phyloP scores from a whole-genome alignment of 2,113 vertebrate species.

The Elephas maximus region DNA sequence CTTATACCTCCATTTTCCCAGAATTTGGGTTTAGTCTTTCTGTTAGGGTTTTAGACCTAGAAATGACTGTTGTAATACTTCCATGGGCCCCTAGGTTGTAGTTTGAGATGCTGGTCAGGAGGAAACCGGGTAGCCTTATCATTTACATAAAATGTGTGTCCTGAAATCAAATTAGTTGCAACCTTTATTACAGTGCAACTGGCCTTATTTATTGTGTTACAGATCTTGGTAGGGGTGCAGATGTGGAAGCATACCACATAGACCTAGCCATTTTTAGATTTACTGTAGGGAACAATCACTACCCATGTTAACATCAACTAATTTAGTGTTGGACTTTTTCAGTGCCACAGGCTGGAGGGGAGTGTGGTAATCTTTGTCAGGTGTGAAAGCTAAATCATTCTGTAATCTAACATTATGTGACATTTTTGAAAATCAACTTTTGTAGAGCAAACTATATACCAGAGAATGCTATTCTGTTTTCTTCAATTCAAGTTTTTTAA shows the following conservation, averaged over 20 bases:
- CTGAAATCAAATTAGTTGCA: not conserved
- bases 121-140: not conserved
- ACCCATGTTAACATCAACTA: not conserved
- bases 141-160: not conserved
- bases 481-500: slow-evolving; percentile 35
- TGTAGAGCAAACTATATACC: not conserved
- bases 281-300: slow-evolving; percentile 1
- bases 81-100: not conserved
- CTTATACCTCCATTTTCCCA: not conserved
- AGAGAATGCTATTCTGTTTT: slow-evolving; percentile 12
- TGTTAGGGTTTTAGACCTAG: not conserved
- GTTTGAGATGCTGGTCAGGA: not conserved
- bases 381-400: not conserved
- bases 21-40: not conserved
- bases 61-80: not conserved
- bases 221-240: not conserved
- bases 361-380: not conserved
- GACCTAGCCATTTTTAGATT: not conserved
- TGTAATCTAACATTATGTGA: not conserved
- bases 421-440: slow-evolving; percentile 17
- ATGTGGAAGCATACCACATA: not conserved
- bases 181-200: not conserved
- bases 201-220: not conserved
- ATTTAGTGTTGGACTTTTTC: slow-evolving; percentile 20
- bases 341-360: not conserved